Evolutionary conservation across 2,113 vertebrate genomes (phyloP), one percentile per base, ranked within the genome.

Genomic region (Cyanoliseus patagonus): DNA sequence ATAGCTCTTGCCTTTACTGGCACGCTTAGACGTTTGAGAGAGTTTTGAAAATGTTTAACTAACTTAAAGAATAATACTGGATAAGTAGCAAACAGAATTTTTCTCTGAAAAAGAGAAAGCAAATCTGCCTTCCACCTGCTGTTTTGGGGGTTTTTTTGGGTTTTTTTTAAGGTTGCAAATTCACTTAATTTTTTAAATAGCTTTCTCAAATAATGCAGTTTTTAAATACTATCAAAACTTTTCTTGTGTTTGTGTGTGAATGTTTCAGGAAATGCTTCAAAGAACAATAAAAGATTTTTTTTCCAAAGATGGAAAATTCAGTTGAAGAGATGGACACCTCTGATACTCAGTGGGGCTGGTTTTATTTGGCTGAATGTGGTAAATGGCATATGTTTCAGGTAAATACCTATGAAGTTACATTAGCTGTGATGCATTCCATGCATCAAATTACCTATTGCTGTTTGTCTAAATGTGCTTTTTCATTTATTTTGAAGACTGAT

Each of bases 341-440:
- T 0, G 99, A 99, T 25, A 98, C 98, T 7, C 99, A 99, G 92
- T 99, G 99, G 99, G 98, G 98, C 94, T 99, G 99, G 99, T 99
- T 99, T 97, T 99, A 99, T 96, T 96, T 99, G 97, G 99, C 99
- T 1, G 99, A 99, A 61, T 99, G 99, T 84, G 99, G 99, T 75
- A 99, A 99, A 92, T 99, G 99, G 99, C 99, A 99, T 64, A 99
- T 99, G 98, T 99, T 99, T 97, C 99, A 99, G 99, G 99, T 99
- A 99, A 70, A 25, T 64, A 66, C 14, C 37, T 30, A 11, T 22
- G 9, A 57, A 47, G 24, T 86, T 92, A 6, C n/a, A 31, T 86
- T 72, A 27, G 5, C 35, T 73, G 22, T 89, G 33, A 37, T 73
- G 63, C 30, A 75, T 82, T 83, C 55, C 30, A 41, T 59, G 22